Percentiles rank a stretch among this genome's conserved stretches.
These are phyloP conservation scores for Hanleya hanleyi DNA, from an alignment of 2,888 invertebrate species.

Conservation along the genomic window DNA sequence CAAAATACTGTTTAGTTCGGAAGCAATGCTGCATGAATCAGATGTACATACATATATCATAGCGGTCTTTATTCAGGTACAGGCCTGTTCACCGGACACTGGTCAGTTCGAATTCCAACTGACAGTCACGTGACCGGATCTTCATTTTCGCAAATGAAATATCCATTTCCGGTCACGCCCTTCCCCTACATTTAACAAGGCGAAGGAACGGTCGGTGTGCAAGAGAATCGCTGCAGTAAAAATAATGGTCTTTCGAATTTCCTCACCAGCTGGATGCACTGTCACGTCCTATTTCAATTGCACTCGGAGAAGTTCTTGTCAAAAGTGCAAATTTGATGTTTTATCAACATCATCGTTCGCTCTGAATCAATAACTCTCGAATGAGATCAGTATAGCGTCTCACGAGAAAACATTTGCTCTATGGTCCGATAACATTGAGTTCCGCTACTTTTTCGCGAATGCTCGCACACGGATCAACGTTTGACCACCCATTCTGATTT, in stretches of 20 bases:
- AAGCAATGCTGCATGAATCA: no score
- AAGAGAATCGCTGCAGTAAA: not conserved
- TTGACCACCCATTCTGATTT: not conserved
- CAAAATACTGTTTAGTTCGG: no score
- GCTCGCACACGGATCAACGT: not conserved
- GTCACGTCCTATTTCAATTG: not conserved
- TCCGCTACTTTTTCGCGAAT: not conserved
- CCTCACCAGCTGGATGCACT: not conserved
- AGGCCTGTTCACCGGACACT: no score
- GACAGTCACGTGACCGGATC: conserved; percentile 1
- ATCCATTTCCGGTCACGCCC: not conserved
- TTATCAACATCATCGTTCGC: not conserved
- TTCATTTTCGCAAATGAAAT: not conserved
- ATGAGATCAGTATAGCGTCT: not conserved
- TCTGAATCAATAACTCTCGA: not conserved
- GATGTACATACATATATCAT: no score
- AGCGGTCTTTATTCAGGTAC: no score
- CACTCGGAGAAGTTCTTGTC: not conserved
- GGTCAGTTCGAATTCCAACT: not conserved
- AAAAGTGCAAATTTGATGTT: conserved; percentile 5
- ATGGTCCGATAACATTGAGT: not conserved
- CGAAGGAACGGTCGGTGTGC: not conserved
- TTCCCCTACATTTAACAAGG: not conserved
- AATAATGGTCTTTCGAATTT: not conserved
- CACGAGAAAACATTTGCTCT: not conserved